phyloP scores from a whole-genome alignment of 2,113 vertebrate genomes.

The Microcebus murinus region DNA sequence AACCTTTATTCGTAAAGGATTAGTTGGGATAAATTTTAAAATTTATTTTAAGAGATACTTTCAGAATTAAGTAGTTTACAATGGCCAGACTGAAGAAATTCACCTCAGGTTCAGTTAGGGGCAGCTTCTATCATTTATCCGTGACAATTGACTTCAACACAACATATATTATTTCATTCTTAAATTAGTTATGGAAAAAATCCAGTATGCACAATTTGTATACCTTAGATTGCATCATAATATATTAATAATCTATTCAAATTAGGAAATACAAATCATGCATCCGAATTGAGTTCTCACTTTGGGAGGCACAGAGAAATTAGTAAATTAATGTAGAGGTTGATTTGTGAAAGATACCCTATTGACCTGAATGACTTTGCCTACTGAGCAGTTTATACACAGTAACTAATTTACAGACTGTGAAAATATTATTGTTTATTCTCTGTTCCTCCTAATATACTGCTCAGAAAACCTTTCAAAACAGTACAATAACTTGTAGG shows the following conservation, averaged over 20 bases:
- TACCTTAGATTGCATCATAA: constrained; percentile 62
- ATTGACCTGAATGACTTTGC: constrained; percentile 58
- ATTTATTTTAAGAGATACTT: constrained; percentile 85
- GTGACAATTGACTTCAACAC: constrained; percentile 67
- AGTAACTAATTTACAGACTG: constrained; percentile 60
- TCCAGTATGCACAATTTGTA: constrained; percentile 40
- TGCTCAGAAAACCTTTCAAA: constrained; percentile 44
- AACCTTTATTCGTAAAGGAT: constrained; percentile 86
- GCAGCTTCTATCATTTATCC: constrained; percentile 81
- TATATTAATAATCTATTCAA: constrained; percentile 68
- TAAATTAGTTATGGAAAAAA: constrained; percentile 53
- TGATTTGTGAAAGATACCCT: constrained; percentile 68
- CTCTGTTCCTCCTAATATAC: constrained; percentile 29
- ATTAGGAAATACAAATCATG: constrained; percentile 59
- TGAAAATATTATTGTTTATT: constrained; percentile 51
- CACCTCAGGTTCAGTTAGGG: constrained; percentile 81
- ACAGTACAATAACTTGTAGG: background rate
- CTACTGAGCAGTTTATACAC: constrained; percentile 60
- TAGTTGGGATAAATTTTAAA: constrained; percentile 83
- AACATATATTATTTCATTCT: constrained; percentile 60
- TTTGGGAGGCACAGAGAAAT: constrained; percentile 61
- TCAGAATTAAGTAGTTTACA: constrained; percentile 85
- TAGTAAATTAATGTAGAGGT: constrained; percentile 70
- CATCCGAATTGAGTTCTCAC: constrained; percentile 53
- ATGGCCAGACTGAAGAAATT: constrained; percentile 78